Evolutionary conservation across 1,140 invertebrate species (phyloP), one percentile per base, ranked within the genome.

Genomic region (Drosophila sulfurigaster): DNA sequence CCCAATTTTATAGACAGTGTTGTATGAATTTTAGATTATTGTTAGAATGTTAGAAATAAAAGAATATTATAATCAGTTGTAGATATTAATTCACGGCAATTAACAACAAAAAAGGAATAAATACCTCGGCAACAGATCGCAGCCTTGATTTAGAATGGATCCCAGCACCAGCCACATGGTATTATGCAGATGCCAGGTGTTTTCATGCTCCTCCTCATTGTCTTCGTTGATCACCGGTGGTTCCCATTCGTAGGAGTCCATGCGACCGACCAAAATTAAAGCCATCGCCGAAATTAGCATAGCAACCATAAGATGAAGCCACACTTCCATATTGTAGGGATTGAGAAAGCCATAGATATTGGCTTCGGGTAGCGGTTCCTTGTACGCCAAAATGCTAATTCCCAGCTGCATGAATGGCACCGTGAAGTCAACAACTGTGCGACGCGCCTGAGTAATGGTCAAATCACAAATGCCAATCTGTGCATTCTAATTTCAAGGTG

Each of bases 301-400:
- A 48, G 98, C 97, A 1, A 97, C 96, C 2, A 96, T 96, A 95
- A 98, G 98, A 93, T 97, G 98, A 66, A 99, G 96, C 98, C 98
- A 99, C 15, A 99, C 98, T 76, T 98, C 96, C 20, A 98, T 93
- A 5, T 97, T 97, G 10, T 99, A 94, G 0, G 98, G 98, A 28
- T 97, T 97, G 49, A 99, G 93, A 91, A 99, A 99, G 0, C 96
- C 97, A 93, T 99, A 98, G 56, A 98, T 93, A 93, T 97, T 96
- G 1, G 97, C 96, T 3, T 96, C 95, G 82, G 98, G 97, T 82
- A 97, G 97, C 51, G 96, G 95, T 2, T 97, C 96, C 91, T 98
- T 97, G 58, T 96, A 95, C 86, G 97, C 97, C 11, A 99, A 93
- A 91, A 98, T 97, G 69, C 96, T 96, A 72, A 98, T 96, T 94